Percentiles rank a stretch among this genome's conserved stretches.
Conservation (phyloP, 2,888 invertebrate genomes). For the Melieria crassipennis region DNA sequence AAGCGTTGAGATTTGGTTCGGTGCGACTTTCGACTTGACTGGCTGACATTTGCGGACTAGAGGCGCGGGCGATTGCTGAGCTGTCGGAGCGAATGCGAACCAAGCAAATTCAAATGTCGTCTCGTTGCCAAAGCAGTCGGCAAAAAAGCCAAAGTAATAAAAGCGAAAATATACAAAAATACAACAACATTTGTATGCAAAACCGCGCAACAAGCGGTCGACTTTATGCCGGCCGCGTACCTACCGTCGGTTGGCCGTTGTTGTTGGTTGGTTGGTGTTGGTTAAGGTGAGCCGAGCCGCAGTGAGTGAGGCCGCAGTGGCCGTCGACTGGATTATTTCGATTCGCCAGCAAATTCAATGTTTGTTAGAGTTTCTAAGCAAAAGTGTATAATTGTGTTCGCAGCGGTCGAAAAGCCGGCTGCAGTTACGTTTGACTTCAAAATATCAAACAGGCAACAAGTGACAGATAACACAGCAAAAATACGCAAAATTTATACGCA, state of each 20-base stretch:
- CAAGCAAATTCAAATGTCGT: conserved; percentile 26
- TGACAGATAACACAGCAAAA: too few relatives aligned
- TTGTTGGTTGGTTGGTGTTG: not conserved
- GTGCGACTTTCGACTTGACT: not conserved
- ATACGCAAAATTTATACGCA: too few relatives aligned
- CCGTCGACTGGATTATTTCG: too few relatives aligned
- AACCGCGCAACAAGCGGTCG: not conserved
- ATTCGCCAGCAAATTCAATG: too few relatives aligned
- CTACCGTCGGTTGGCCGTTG: not conserved
- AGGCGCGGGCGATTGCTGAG: not conserved
- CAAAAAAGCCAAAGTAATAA: conserved; percentile 28
- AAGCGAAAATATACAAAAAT: conserved; percentile 19
- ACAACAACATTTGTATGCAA: not conserved
- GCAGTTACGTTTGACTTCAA: too few relatives aligned
- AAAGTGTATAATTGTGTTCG: too few relatives aligned
- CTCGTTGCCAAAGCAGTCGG: conserved; percentile 7
- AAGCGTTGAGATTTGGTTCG: not conserved
- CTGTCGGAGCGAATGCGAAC: not conserved
- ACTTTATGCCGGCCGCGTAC: not conserved
- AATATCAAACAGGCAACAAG: too few relatives aligned
- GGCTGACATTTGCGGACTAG: conserved; percentile 17
- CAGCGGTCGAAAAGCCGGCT: too few relatives aligned
- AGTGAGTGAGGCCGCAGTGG: too few relatives aligned
- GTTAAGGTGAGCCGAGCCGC: conserved; percentile 11
- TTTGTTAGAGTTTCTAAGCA: too few relatives aligned